Conservation (phyloP, 2,113 vertebrate genomes). For the Pavo muticus region DNA sequence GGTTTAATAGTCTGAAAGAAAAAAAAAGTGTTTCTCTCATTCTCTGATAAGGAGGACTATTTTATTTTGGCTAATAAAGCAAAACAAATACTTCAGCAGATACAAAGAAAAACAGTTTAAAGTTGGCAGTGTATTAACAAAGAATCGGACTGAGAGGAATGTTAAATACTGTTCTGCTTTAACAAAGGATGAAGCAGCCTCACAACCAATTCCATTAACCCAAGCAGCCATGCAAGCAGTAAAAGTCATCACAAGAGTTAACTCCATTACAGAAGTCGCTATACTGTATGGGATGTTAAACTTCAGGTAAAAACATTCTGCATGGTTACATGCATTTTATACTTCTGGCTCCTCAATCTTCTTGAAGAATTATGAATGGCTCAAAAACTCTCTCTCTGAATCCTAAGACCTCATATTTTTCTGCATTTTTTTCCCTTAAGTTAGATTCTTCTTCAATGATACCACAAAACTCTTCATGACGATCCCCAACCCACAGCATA, state of each 20-base stretch:
- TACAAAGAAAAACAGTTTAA: not conserved
- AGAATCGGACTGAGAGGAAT: not conserved
- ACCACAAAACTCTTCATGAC: not conserved
- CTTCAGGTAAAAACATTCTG: not conserved
- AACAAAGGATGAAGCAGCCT: not conserved
- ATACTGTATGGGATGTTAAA: not conserved
- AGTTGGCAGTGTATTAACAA: not conserved
- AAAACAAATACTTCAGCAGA: not conserved
- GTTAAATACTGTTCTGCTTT: conserved; percentile 20
- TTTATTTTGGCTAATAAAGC: conserved; percentile 18
- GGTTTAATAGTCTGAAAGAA: conserved; percentile 87
- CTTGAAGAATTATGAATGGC: not conserved
- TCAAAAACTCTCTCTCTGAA: not conserved
- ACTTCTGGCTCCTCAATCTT: not conserved
- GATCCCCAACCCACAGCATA: not conserved
- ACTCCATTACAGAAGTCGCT: not conserved
- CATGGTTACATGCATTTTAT: not conserved
- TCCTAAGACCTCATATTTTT: not conserved
- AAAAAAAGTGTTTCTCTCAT: conserved; percentile 49
- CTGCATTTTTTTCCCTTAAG: conserved; percentile 19
- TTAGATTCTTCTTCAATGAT: not conserved
- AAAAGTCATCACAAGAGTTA: not conserved
- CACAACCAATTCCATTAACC: not conserved
- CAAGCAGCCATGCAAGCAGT: not conserved
- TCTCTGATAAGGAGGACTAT: not conserved